These are phyloP conservation scores for Sebastes cheni DNA, from an alignment of 2,797 vertebrate genomes.

Conservation along the genomic window DNA sequence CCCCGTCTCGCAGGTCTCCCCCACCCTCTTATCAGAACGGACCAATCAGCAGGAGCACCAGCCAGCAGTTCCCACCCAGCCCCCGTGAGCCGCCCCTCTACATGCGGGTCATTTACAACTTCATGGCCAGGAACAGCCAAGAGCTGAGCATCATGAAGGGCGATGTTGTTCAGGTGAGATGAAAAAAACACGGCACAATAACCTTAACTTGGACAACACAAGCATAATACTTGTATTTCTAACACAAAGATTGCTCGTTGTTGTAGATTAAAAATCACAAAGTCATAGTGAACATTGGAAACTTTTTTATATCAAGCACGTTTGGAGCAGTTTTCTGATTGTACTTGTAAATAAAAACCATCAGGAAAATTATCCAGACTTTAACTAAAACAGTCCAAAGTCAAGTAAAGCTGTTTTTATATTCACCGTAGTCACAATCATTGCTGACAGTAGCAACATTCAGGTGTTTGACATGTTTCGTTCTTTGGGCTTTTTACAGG, in stretches of 20 bases:
- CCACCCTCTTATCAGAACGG: background rate
- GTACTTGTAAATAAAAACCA: background rate
- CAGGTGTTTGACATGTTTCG: background rate
- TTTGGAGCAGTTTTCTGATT: background rate
- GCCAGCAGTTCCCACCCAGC: conserved; percentile 36
- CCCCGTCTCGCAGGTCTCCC: conserved; percentile 12
- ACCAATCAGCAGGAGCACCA: conserved; percentile 51
- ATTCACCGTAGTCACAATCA: background rate
- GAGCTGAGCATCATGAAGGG: conserved; percentile 88
- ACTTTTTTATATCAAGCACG: background rate
- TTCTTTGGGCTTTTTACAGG: conserved; percentile 66
- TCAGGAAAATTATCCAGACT: background rate
- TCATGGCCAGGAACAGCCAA: conserved; percentile 85
- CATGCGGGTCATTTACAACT: conserved; percentile 85
- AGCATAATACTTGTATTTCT: background rate
- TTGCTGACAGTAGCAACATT: no score
- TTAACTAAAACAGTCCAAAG: background rate
- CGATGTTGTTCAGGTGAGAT: conserved; percentile 86
- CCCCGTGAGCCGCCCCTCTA: conserved; percentile 30
- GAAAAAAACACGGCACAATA: background rate
- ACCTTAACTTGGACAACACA: background rate
- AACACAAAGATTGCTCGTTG: background rate
- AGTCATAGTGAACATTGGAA: background rate
- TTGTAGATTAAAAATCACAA: background rate
- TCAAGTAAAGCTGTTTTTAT: background rate